Evolutionary conservation across 1,140 invertebrate species (phyloP), one percentile per base, ranked within the genome.

Genomic region (Littorina saxatilis): DNA sequence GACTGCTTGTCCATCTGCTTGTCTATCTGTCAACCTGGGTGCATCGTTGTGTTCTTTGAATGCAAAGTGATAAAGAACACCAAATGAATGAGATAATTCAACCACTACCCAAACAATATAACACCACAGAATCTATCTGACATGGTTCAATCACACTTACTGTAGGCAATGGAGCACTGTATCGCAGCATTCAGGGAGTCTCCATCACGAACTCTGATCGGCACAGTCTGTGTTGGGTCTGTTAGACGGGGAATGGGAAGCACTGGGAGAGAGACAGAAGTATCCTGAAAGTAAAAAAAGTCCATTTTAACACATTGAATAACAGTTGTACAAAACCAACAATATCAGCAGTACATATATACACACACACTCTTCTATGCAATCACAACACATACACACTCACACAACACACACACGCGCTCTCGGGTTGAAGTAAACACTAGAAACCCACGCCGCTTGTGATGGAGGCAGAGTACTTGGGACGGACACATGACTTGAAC

Each of bases 381-480:
- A 74, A 40, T n/a, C 40, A 32, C 40, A 47, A 20, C 15, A 35
- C 37, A 40, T 20, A 39, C 20, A 74, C 27, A 50, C 39, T 40
- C 72, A 47, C 40, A 32, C 40, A 47, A 37, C 15, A 35, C 32
- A 5, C 9, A 35, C 50, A n/a, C n/a, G 15, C 20, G 35, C 50
- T 29, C 11, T 55, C 43, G 17, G 15, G n/a, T n/a, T 23, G 20
- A 15, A 20, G 0, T 58, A 20, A 7, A 20, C 55, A 23, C 55
- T 27, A 7, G n/a, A n/a, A 58, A 17, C 43, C 5, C 7, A 47
- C 7, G 43, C 68, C 79, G 55, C 79, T 81, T n/a, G 17, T 52
- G 20, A 87, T 20, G 37, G 55, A 63, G 17, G 86, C 70, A n/a
- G 76, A 70, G 61, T 88, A 88, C 17, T 79, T 80, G 35, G 88